A percentile compares a stretch with the other conserved stretches of the same genome.
Conservation (phyloP, 1,140 invertebrate genomes). For the Pseudoatta argentina region DNA sequence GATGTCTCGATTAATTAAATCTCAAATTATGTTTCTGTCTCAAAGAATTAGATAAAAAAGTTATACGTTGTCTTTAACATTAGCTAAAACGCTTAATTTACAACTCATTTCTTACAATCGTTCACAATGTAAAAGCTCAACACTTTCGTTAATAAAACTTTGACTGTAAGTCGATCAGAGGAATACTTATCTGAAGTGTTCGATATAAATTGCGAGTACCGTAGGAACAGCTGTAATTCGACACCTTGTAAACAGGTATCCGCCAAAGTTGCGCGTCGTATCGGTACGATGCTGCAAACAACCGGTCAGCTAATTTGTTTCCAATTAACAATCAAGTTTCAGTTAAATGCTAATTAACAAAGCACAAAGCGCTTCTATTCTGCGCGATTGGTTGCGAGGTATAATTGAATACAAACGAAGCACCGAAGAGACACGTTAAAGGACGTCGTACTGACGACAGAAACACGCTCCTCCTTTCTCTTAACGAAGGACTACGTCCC, state of each 20-base stretch:
- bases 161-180: constrained; percentile 7
- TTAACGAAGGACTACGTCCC: constrained; percentile 27
- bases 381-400: constrained; percentile 14
- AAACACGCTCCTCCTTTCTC: neutral
- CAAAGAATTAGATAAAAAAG: neutral
- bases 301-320: constrained; percentile 53
- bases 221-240: constrained; percentile 43
- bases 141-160: neutral
- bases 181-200: neutral
- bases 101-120: neutral
- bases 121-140: neutral
- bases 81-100: neutral
- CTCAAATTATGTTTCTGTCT: neutral
- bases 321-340: constrained; percentile 61
- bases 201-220: constrained; percentile 36
- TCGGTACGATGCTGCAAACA: constrained; percentile 31
- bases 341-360: constrained; percentile 62
- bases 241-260: constrained; percentile 50
- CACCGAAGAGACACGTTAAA: constrained; percentile 20
- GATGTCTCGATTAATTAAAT: neutral
- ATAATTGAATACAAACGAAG: constrained; percentile 57
- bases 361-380: constrained; percentile 52
- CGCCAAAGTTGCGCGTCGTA: constrained; percentile 36
- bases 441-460: neutral
- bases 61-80: neutral